Evolutionary conservation across 2,797 vertebrate genomes (phyloP).

Genomic region (Propithecus perrieri): DNA sequence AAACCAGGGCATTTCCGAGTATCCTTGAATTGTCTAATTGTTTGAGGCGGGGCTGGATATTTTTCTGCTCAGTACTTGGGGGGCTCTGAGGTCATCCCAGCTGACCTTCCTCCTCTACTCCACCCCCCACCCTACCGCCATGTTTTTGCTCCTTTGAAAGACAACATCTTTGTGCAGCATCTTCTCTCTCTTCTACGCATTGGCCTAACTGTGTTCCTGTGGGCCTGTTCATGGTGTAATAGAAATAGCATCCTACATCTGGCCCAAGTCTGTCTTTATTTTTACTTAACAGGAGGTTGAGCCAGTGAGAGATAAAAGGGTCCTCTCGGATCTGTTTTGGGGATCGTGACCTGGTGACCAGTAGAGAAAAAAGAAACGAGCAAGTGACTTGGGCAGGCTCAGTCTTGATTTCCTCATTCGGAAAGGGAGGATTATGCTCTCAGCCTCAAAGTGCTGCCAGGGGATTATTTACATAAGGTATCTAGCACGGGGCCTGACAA

Average conservation of each 20-base stretch:
- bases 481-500: neutral
- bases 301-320: neutral
- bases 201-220: neutral
- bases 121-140: accelerated
- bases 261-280: neutral
- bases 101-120: neutral
- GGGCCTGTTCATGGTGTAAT: neutral
- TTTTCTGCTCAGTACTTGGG: neutral
- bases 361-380: neutral
- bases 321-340: neutral
- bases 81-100: neutral
- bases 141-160: neutral
- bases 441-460: neutral
- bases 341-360: neutral
- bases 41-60: accelerated
- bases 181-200: neutral
- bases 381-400: neutral
- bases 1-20: neutral
- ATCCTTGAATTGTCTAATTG: neutral
- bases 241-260: neutral
- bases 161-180: neutral
- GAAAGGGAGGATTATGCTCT: neutral
- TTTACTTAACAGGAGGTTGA: neutral
- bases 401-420: neutral
- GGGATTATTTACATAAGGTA: neutral